Base-by-base conservation (phyloP, 2,888 invertebrate species). In the Seira ritae region DNA sequence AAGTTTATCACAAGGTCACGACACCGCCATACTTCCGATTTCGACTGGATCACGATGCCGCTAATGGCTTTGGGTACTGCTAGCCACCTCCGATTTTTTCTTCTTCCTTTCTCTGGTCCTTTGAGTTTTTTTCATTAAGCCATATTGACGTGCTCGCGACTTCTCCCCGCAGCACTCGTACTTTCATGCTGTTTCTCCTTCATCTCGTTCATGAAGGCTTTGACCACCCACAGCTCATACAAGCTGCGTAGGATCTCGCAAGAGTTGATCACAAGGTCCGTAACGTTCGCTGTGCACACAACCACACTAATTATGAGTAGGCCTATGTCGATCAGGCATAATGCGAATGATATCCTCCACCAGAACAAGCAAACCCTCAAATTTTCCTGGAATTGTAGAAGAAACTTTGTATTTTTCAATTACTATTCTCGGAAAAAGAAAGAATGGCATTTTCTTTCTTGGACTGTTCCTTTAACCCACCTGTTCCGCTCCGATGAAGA, bases 141-240 rank as follows among this genome's bases (percentile, higher is more conserved):
- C 66, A 67, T 75, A 23, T 55, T 55, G 15, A 81, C 70, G 8
- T 66, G 67, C 0, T 24, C 60, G 15, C 77, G 65, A 17, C 62
- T 24, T n/a, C n/a, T n/a, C n/a, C n/a, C n/a, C n/a, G n/a, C n/a
- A 19, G 62, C 23, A 42, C 15, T 37, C 19, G 71, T n/a, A n/a
- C 12, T 73, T n/a, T 65, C 71, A 19, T 78, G 24, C n/a, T n/a
- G n/a, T 23, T 74, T 74, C 20, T 12, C 69, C 72, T 68, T 19
- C n/a, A 84, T 60, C 67, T 84, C 80, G 31, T 24, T 70, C 66
- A 81, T 84, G 69, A 84, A 84, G 12, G 84, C 84, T 67, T 55
- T 77, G 20, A 84, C 84, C 22, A 84, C 84, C 84, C 84, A 84
- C 19, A 84, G 65, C 24, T 84, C 84, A 19, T 84, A 84, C 15